Evolutionary conservation across 2,797 vertebrate species (phyloP), one percentile per base, ranked within the genome.

Genomic region (Babyrousa celebensis): DNA sequence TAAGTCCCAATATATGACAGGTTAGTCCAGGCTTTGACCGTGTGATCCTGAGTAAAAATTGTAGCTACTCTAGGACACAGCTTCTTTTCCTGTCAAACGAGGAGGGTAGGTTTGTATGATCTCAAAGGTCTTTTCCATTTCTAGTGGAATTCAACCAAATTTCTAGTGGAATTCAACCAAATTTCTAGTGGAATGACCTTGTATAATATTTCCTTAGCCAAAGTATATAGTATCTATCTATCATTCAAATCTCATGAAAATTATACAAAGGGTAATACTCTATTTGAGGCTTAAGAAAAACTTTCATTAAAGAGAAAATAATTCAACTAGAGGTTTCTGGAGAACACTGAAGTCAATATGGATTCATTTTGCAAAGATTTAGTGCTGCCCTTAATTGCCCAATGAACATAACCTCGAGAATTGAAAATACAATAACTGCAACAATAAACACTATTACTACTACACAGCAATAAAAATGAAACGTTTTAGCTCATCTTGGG

Each of bases 261-360:
- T 74, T 75, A 65, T 25, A 85, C 6, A 68, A 16, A 96, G 25
- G 14, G 3, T 52, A 96, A 88, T 89, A 85, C 8, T 40, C 52
- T 70, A 82, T 62, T 96, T 85, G 67, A 95, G 40, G 27, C 32
- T 70, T 95, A 88, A 96, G 56, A 63, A 74, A 20, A 56, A 84
- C 17, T 94, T 95, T 72, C 60, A 85, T 36, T 54, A 89, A 93
- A 95, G 63, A 40, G 32, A 90, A 89, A 96, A 90, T 12, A 85
- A 85, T 79, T 52, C 60, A 63, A 95, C 75, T 78, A 0, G 5
- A 83, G 20, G 43, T 75, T 84, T 90, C 43, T 79, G 25, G 65
- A 96, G 18, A 94, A 58, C 94, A 88, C 8, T 71, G 48, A 90
- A 86, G 91, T 48, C 16, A 65, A 12, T 23, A 85, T 16, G 14